Evolutionary conservation across 2,797 vertebrate species (phyloP).

Genomic region (Triplophysa yarkandensis): DNA sequence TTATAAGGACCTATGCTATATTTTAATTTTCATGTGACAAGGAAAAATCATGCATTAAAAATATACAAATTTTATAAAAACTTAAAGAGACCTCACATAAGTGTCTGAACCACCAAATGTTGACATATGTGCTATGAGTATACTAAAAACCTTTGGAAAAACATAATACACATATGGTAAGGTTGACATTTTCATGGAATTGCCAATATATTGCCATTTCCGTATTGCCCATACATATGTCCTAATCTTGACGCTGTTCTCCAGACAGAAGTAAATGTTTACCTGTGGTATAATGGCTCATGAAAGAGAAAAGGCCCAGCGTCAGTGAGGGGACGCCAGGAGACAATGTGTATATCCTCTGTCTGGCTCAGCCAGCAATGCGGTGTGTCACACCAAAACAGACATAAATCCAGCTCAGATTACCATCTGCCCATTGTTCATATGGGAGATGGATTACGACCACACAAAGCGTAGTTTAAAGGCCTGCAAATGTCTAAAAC

Average conservation of each 20-base stretch:
- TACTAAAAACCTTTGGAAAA: too few relatives aligned
- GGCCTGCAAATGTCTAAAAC: slow-evolving; percentile 30
- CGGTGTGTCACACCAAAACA: slow-evolving; percentile 29
- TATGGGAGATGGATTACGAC: slow-evolving; percentile 17
- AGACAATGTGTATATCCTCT: slow-evolving; percentile 29
- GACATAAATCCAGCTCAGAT: slow-evolving; percentile 20
- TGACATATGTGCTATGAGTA: too few relatives aligned
- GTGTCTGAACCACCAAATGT: too few relatives aligned
- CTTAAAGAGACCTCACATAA: too few relatives aligned
- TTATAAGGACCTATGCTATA: too few relatives aligned
- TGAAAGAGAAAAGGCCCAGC: neutral
- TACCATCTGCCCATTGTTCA: slow-evolving; percentile 35
- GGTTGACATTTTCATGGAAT: too few relatives aligned
- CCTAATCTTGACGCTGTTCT: slow-evolving; percentile 27
- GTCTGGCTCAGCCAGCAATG: slow-evolving; percentile 20
- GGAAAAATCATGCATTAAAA: too few relatives aligned
- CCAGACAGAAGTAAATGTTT: slow-evolving; percentile 36
- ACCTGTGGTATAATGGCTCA: neutral
- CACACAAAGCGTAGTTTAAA: slow-evolving; percentile 27
- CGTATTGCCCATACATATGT: too few relatives aligned
- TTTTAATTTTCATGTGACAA: too few relatives aligned
- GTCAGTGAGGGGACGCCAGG: neutral
- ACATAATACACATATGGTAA: too few relatives aligned
- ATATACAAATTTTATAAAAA: too few relatives aligned
- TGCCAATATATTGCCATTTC: too few relatives aligned